These are phyloP conservation scores for Frankliniella intonsa DNA, from an alignment of 2,888 invertebrate genomes.

Conservation along the genomic window DNA sequence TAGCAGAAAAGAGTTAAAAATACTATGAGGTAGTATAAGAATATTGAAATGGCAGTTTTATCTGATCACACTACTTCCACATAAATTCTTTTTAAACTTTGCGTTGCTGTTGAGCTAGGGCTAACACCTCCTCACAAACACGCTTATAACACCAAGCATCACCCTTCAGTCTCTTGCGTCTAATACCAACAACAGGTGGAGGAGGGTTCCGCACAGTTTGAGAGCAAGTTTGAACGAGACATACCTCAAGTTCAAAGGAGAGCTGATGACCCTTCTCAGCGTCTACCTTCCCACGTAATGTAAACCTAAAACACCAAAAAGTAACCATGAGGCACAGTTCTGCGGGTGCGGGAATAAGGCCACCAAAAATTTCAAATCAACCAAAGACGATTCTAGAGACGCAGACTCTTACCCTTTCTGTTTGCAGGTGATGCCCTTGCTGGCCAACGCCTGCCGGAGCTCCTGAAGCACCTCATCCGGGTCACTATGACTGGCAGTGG, in stretches of 20 bases:
- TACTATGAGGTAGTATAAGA: too few species aligned
- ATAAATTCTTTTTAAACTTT: too few species aligned
- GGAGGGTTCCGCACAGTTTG: constrained; percentile 31
- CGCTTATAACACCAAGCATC: constrained; percentile 77
- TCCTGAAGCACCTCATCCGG: constrained; percentile 60
- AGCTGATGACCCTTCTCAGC: constrained; percentile 43
- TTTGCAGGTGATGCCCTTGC: constrained; percentile 59
- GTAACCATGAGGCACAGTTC: too few species aligned
- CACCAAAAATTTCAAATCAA: too few species aligned
- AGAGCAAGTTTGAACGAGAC: constrained; percentile 50
- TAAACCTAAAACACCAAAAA: constrained; percentile 52
- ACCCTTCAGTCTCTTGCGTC: constrained; percentile 68
- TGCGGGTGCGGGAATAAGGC: background rate
- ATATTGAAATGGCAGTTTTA: too few species aligned
- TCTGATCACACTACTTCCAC: too few species aligned
- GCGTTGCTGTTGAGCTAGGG: constrained; percentile 45
- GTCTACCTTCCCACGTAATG: constrained; percentile 59
- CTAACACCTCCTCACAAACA: constrained; percentile 67
- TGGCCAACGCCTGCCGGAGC: constrained; percentile 56
- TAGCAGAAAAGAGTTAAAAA: too few species aligned
- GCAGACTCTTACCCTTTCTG: constrained; percentile 58
- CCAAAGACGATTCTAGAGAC: too few species aligned
- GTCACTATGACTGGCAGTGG: constrained; percentile 61
- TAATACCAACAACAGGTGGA: constrained; percentile 55
- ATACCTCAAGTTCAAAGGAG: constrained; percentile 69